Conservation (phyloP, 2,113 vertebrate species). For the Hylia prasina region DNA sequence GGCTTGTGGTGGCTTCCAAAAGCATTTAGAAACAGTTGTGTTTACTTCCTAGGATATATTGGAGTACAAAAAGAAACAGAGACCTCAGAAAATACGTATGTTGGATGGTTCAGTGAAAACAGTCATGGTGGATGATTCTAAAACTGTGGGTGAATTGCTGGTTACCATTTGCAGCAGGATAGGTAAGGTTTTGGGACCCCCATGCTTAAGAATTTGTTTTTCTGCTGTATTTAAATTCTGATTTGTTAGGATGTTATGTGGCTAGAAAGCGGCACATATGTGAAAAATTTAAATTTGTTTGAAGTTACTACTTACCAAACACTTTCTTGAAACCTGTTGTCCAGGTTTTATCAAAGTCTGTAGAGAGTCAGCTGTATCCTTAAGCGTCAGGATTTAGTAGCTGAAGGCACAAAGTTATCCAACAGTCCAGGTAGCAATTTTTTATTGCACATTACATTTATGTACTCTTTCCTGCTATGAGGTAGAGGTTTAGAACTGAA, state of each 20-base stretch:
- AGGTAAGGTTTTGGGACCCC: slow-evolving; percentile 68
- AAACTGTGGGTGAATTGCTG: slow-evolving; percentile 95
- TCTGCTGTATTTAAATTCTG: neutral
- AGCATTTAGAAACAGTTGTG: neutral
- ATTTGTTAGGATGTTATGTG: neutral
- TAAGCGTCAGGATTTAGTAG: neutral
- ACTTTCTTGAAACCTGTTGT: neutral
- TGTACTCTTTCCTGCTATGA: accelerated
- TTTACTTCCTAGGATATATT: slow-evolving; percentile 83
- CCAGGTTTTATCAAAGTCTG: neutral
- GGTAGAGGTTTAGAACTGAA: neutral
- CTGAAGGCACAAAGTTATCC: neutral
- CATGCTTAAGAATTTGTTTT: neutral
- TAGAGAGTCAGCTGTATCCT: neutral
- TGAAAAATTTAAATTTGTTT: neutral
- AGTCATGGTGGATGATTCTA: slow-evolving; percentile 98
- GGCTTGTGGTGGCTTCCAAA: neutral
- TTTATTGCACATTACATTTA: neutral
- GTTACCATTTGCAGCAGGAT: slow-evolving; percentile 98
- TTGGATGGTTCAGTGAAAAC: slow-evolving; percentile 95
- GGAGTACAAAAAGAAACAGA: slow-evolving; percentile 98
- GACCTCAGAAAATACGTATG: slow-evolving; percentile 98
- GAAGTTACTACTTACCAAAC: neutral
- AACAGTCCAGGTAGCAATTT: neutral
- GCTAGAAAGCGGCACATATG: neutral